phyloP scores from a whole-genome alignment of 2,888 invertebrate species.

The Taenaris catops region DNA sequence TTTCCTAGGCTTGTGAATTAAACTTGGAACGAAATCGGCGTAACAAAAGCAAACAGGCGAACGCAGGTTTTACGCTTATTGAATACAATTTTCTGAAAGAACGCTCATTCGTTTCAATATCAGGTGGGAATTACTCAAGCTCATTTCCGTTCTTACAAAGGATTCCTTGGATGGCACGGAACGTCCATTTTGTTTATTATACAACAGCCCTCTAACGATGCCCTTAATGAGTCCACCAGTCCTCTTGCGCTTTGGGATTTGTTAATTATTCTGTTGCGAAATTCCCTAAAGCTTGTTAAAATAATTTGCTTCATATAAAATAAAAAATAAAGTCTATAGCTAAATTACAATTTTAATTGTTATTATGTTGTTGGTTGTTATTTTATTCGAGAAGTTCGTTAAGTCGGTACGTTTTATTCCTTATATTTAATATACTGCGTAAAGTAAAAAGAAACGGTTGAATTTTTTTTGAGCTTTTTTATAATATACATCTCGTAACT shows the following conservation, averaged over 20 bases:
- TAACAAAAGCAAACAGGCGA: constrained; percentile 10
- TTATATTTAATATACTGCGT: no score
- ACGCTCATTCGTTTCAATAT: constrained; percentile 14
- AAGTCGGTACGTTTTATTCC: no score
- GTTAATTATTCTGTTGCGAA: constrained; percentile 25
- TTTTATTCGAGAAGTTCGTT: no score
- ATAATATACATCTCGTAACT: no score
- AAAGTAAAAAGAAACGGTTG: no score
- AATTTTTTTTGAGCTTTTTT: no score
- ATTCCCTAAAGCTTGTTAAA: constrained; percentile 24
- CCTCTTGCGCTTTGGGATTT: constrained; percentile 24
- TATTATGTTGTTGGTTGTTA: no score
- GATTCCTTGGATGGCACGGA: constrained; percentile 2
- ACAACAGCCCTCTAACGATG: constrained; percentile 13
- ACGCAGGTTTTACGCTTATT: constrained; percentile 16
- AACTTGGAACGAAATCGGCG: constrained; percentile 13
- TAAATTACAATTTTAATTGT: background rate
- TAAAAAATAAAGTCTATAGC: background rate
- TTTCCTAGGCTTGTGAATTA: constrained; percentile 11
- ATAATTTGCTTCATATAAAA: constrained; percentile 16
- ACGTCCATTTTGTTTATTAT: constrained; percentile 15
- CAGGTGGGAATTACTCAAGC: constrained; percentile 18
- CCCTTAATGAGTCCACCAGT: constrained; percentile 21
- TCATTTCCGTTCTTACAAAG: constrained; percentile 14
- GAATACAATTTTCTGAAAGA: constrained; percentile 11